Percentiles rank a stretch among this genome's conserved stretches.
These are phyloP conservation scores for Schizopygopsis pylzovi DNA, from an alignment of 2,797 vertebrate genomes.

Conservation along the genomic window DNA sequence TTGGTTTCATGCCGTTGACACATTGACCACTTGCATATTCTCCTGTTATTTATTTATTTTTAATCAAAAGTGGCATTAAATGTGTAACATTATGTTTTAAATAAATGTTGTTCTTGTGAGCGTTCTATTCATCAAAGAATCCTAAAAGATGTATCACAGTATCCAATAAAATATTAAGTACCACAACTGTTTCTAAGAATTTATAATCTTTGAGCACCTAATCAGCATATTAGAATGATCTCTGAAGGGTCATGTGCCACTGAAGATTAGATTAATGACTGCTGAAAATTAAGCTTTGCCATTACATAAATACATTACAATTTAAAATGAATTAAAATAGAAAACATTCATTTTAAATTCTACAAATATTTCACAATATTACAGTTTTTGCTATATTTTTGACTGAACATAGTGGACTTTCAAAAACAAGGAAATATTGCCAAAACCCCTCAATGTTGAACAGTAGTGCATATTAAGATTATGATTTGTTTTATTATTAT, in stretches of 20 bases:
- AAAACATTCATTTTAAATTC: neutral
- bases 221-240: neutral
- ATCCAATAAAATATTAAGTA: neutral
- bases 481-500: neutral
- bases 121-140: neutral
- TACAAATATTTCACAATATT: neutral
- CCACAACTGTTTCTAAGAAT: too few relatives aligned
- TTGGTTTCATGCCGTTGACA: neutral
- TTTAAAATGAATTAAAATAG: neutral
- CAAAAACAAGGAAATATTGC: neutral
- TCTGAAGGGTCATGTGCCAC: neutral
- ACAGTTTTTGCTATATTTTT: neutral
- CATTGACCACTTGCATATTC: neutral
- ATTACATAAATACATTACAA: neutral
- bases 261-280: neutral
- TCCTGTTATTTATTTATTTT: neutral
- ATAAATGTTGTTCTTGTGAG: neutral
- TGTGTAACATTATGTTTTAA: neutral
- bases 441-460: neutral
- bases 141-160: neutral
- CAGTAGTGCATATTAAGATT: neutral
- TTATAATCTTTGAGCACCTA: neutral
- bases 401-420: neutral
- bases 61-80: neutral
- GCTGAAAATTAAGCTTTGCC: neutral